These are phyloP conservation scores for Cephalopachus bancanus DNA, from an alignment of 2,797 vertebrate species.

Conservation along the genomic window DNA sequence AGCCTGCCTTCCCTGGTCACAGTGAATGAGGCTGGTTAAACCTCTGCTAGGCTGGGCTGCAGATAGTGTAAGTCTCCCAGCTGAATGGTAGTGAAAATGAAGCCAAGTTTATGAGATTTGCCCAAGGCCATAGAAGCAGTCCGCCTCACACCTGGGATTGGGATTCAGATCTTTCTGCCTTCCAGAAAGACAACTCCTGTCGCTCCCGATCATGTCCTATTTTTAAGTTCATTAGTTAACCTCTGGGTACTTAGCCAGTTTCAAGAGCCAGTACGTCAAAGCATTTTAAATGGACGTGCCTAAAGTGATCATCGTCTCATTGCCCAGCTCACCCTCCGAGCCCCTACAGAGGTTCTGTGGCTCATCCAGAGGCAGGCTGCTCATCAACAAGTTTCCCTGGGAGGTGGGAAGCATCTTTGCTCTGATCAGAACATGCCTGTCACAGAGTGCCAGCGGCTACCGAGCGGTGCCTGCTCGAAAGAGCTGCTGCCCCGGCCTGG, in stretches of 20 bases:
- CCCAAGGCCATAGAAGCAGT: conserved; percentile 75
- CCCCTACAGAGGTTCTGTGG: conserved; percentile 36
- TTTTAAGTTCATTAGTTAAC: conserved; percentile 83
- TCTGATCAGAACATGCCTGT: conserved; percentile 81
- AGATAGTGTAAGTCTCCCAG: neutral
- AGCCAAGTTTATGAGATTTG: conserved; percentile 73
- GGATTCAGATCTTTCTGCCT: conserved; percentile 77
- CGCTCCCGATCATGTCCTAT: conserved; percentile 71
- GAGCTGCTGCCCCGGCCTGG: neutral
- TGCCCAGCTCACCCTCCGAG: neutral
- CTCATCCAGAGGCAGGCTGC: conserved; percentile 32
- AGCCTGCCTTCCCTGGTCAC: neutral
- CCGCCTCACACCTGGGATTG: conserved; percentile 68
- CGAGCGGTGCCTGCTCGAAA: neutral
- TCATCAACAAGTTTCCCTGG: conserved; percentile 70
- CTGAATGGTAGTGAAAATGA: conserved; percentile 5
- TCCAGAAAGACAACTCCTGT: conserved; percentile 77
- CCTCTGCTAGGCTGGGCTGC: neutral
- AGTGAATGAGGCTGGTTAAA: neutral
- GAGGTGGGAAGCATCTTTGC: conserved; percentile 72
- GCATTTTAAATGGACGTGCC: conserved; percentile 67
- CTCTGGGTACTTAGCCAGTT: conserved; percentile 74
- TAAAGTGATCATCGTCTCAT: conserved; percentile 35
- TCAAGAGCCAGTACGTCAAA: conserved; percentile 49
- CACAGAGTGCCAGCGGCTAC: neutral